A percentile compares a stretch with the other conserved stretches of the same genome.
phyloP scores from a whole-genome alignment of 2,797 vertebrate genomes.

The Parotocinclus haroldoi region DNA sequence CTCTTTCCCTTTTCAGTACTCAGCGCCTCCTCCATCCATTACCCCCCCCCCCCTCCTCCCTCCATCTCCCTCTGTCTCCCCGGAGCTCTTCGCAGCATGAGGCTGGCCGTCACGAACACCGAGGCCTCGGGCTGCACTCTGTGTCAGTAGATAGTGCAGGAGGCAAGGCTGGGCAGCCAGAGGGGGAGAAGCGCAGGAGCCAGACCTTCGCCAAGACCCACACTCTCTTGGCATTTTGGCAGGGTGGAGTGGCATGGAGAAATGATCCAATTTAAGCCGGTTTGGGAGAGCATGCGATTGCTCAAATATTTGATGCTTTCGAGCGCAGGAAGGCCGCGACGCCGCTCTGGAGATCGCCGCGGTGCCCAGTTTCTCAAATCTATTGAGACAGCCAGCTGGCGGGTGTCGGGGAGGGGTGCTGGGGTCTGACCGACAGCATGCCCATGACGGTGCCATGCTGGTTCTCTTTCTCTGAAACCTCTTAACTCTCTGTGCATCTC shows the following conservation, averaged over 20 bases:
- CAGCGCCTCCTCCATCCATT: not conserved
- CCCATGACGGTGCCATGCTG: slow-evolving; percentile 41
- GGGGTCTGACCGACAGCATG: slow-evolving; percentile 55
- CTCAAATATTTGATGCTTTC: slow-evolving; percentile 78
- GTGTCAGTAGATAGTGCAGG: slow-evolving; percentile 80
- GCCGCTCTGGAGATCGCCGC: slow-evolving; percentile 63
- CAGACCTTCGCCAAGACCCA: slow-evolving; percentile 73
- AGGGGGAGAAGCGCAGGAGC: slow-evolving; percentile 62
- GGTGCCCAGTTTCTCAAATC: slow-evolving; percentile 56
- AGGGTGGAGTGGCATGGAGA: slow-evolving; percentile 70
- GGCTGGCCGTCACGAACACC: slow-evolving; percentile 68
- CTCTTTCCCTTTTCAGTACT: not conserved
- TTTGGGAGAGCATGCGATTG: slow-evolving; percentile 74
- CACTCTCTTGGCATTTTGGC: slow-evolving; percentile 83
- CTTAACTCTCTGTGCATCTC: not conserved
- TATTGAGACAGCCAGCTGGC: slow-evolving; percentile 74
- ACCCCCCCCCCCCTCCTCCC: too few relatives aligned
- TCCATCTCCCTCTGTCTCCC: slow-evolving; percentile 40
- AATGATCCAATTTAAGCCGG: slow-evolving; percentile 82
- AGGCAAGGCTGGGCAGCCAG: slow-evolving; percentile 66
- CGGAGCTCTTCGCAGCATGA: slow-evolving; percentile 59
- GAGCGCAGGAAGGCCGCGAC: slow-evolving; percentile 38
- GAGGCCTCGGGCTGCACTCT: slow-evolving; percentile 69
- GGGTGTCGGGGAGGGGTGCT: slow-evolving; percentile 61
- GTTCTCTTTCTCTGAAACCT: slow-evolving; percentile 4